These are phyloP conservation scores for Aphelocoma coerulescens DNA, from an alignment of 2,113 vertebrate species.

Conservation along the genomic window DNA sequence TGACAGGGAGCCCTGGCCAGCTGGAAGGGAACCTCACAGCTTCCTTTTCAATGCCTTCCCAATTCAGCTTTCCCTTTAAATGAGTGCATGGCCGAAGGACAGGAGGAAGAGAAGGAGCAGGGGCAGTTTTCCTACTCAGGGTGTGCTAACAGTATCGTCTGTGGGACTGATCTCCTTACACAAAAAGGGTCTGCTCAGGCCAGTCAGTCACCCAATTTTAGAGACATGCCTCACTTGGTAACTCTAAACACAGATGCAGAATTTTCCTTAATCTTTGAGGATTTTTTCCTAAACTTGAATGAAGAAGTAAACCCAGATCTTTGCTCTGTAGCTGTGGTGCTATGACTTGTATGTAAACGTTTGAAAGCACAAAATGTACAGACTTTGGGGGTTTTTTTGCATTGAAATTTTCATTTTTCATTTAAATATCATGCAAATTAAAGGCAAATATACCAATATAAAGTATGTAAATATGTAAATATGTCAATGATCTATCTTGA, in stretches of 20 bases:
- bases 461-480: not conserved
- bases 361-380: not conserved
- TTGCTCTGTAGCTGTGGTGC: not conserved
- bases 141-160: not conserved
- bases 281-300: not conserved
- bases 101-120: not conserved
- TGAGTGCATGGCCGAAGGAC: not conserved
- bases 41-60: not conserved
- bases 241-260: not conserved
- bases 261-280: not conserved
- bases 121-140: not conserved
- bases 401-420: not conserved
- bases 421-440: not conserved
- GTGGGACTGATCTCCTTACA: not conserved
- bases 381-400: fast-evolving
- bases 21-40: not conserved
- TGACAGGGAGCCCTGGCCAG: not conserved
- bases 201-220: not conserved
- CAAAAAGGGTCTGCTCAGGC: not conserved
- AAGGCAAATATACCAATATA: not conserved
- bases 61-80: not conserved
- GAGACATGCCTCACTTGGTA: fast-evolving
- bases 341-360: not conserved
- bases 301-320: not conserved
- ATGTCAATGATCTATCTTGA: not conserved